phyloP scores from a whole-genome alignment of 1,140 invertebrate species.

The Megalopta genalis region DNA sequence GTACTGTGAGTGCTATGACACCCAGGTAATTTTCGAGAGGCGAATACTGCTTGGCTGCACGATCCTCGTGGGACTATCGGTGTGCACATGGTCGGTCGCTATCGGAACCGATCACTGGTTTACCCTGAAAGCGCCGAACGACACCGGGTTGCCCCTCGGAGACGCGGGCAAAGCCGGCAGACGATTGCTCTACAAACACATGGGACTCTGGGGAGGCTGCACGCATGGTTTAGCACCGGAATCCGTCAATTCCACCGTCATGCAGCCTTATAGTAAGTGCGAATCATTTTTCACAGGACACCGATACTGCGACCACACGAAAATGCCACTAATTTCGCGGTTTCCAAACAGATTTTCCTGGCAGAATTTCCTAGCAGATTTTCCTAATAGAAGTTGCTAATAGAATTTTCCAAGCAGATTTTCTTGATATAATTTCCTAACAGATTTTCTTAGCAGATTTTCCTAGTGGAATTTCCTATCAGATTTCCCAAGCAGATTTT shows the following conservation, averaged over 20 bases:
- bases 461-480: too few species aligned
- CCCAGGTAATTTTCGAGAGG: slow-evolving; percentile 85
- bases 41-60: slow-evolving; percentile 86
- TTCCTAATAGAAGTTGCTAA: too few species aligned
- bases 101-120: slow-evolving; percentile 89
- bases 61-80: slow-evolving; percentile 83
- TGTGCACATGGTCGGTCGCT: slow-evolving; percentile 87
- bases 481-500: too few species aligned
- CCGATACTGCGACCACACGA: too few species aligned
- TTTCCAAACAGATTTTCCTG: too few species aligned
- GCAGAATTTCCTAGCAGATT: too few species aligned
- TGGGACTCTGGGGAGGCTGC: slow-evolving; percentile 87
- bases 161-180: slow-evolving; percentile 58
- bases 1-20: background rate
- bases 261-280: slow-evolving; percentile 68
- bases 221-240: slow-evolving; percentile 68
- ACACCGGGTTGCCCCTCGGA: slow-evolving; percentile 62
- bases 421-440: too few species aligned
- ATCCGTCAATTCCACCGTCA: slow-evolving; percentile 49
- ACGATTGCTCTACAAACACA: slow-evolving; percentile 79
- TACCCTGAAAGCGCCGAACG: slow-evolving; percentile 80
- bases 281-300: background rate
- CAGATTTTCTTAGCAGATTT: too few species aligned
- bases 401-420: too few species aligned
- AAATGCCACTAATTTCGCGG: too few species aligned